Percentiles rank a stretch among this genome's conserved stretches.
Evolutionary conservation across 2,888 invertebrate genomes (phyloP).

Genomic region (Oxyscelio sp.): DNA sequence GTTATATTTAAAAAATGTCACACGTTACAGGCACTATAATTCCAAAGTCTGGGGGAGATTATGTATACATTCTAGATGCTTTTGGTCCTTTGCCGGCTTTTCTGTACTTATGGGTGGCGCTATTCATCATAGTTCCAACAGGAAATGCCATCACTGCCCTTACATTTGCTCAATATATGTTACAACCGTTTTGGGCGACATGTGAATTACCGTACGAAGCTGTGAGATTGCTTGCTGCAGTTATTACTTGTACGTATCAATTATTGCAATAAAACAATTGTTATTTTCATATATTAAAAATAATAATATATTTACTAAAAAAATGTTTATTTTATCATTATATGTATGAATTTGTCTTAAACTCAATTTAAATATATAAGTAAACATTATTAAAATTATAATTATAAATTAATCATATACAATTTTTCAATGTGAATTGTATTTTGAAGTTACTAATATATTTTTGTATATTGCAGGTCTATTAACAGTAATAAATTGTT

Average conservation of each 20-base stretch:
- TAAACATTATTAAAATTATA: no score
- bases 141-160: slow-evolving; percentile 98
- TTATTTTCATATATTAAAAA: no score
- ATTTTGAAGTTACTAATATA: no score
- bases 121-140: slow-evolving; percentile 97
- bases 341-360: no score
- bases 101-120: slow-evolving; percentile 97
- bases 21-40: slow-evolving; percentile 97
- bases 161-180: slow-evolving; percentile 97
- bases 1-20: no score
- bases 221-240: slow-evolving; percentile 95
- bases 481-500: slow-evolving; percentile 97
- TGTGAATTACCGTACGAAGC: slow-evolving; percentile 95
- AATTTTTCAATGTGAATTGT: no score
- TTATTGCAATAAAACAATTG: no score
- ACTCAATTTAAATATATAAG: no score
- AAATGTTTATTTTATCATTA: no score
- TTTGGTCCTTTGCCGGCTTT: slow-evolving; percentile 97
- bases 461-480: slow-evolving; percentile 90
- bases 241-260: slow-evolving; percentile 95
- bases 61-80: slow-evolving; percentile 97
- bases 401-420: no score
- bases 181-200: slow-evolving; percentile 95
- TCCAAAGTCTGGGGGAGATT: slow-evolving; percentile 98
- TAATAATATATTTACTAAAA: no score